Evolutionary conservation across 2,888 invertebrate genomes (phyloP), one percentile per base, ranked within the genome.

Genomic region (Acleris cristana): DNA sequence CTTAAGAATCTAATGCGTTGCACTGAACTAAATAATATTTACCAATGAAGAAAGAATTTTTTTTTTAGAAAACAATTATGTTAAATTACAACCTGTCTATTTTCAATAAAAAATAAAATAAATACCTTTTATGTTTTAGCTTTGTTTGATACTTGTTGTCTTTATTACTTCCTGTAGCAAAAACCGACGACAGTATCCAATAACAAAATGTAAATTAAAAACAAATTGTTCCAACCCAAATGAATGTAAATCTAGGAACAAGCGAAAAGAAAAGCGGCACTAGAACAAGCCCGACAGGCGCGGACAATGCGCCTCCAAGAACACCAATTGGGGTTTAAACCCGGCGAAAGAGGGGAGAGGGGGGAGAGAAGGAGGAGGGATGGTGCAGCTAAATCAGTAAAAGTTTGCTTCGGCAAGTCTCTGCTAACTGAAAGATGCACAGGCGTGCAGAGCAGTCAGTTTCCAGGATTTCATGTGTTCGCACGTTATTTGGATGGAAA

Each of bases 191-290:
- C 6, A 18, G 2, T 16, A 48, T 23, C 26, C 12, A 26, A 14
- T 19, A 53, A 7, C n/a, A 23, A 53, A 51, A 44, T 40, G 40
- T 23, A 44, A 23, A 56, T 49, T 23, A 64, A 34, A 48, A 51
- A 40, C 48, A 44, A 56, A 51, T 45, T 49, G 44, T 55, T 55
- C 26, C 59, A 65, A 53, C 59, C 21, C 34, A 49, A 65, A 65
- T 61, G 49, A 65, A 65, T 65, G 65, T 61, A 65, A 60, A 65
- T 61, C 65, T 51, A 16, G 40, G 65, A 55, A 44, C 60, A 55
- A 40, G 56, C 40, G 30, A n/a, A 44, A 23, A 45, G 26, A 18
- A 59, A 23, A 44, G 44, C 18, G 48, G 18, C 23, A 8, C 40
- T 12, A 40, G 40, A 4, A 30, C 64, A 34, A 59, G 45, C 40